Base-by-base conservation (phyloP, 2,888 invertebrate species). In the Trichacis sp. region DNA sequence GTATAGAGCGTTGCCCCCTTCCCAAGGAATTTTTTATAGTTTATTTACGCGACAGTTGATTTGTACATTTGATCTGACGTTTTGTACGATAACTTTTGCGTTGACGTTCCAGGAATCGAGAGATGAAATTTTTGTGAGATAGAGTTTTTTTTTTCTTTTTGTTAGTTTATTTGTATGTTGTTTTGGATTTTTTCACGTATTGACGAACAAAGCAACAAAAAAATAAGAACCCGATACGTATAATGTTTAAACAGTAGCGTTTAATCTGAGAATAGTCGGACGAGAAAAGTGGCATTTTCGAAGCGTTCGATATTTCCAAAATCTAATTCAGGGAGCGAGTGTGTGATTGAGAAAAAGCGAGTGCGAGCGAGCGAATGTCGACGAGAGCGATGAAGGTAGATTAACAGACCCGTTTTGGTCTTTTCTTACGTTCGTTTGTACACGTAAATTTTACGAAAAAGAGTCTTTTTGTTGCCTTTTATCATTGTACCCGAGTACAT, bases 271-370 rank as follows among this genome's bases (percentile, higher is more conserved):
- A 29, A 38, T 58, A 59, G 59, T 53, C 59, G 53, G 53, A 59
- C 52, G 52, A 64, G 42, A 14, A 40, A 58, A 64, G 58, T 58
- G 57, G 63, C 63, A 64, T 64, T 64, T 69, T 73, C 69, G 62
- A 70, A 71, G 64, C 69, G 72, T 72, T 72, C 70, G 72, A 72
- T 72, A 72, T 64, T 68, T 70, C 69, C 69, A 67, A 61, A 65
- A 70, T 66, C 61, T 63, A 70, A 65, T 55, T 56, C 59, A 69
- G 62, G 68, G 63, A 65, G 56, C 61, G 54, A 58, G 62, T 56
- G 63, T 24, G 57, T 51, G 20, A 54, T 36, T 36, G 40, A 3
- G 48, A 47, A n/a, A 53, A 30, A 36, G 19, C 14, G 58, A 58
- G 50, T 29, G 53, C 30, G 43, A 57, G 49, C 5, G 43, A 49